Percentiles rank a stretch among this genome's conserved stretches.
phyloP scores from a whole-genome alignment of 2,113 vertebrate genomes.

The Porphyrio hochstetteri region DNA sequence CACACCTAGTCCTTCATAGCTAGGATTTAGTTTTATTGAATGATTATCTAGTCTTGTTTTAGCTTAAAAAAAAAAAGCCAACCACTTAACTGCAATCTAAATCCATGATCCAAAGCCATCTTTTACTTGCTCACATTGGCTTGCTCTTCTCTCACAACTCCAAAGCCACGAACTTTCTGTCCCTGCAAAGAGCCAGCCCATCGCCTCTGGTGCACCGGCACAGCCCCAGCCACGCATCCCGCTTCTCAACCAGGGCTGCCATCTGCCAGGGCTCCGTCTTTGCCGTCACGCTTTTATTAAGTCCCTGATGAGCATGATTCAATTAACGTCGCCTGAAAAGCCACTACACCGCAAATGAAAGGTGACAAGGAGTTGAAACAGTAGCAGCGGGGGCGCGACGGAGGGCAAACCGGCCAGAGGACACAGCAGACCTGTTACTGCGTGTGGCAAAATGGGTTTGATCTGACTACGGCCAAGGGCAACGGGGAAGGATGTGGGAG shows the following conservation, averaged over 20 bases:
- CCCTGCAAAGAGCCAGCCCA: neutral
- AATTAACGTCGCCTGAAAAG: neutral
- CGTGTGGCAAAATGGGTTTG: neutral
- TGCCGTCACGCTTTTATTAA: neutral
- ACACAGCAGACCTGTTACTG: neutral
- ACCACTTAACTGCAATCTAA: neutral
- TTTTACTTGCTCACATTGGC: neutral
- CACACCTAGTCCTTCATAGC: neutral
- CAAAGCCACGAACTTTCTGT: neutral
- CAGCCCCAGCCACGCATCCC: neutral
- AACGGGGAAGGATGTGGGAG: neutral
- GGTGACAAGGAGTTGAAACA: conserved; percentile 11
- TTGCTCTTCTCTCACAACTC: neutral
- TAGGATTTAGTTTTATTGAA: neutral
- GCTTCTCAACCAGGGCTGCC: neutral
- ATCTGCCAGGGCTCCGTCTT: neutral
- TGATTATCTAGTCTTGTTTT: neutral
- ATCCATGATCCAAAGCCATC: neutral
- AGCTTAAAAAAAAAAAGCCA: neutral
- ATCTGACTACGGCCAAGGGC: rapidly evolving
- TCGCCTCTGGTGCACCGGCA: rapidly evolving
- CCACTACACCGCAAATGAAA: neutral
- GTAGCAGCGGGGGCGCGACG: neutral
- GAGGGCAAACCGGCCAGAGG: neutral
- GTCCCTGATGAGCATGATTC: neutral